Evolutionary conservation across 1,140 invertebrate species (phyloP), one percentile per base, ranked within the genome.

Genomic region (Plutomurus gul): DNA sequence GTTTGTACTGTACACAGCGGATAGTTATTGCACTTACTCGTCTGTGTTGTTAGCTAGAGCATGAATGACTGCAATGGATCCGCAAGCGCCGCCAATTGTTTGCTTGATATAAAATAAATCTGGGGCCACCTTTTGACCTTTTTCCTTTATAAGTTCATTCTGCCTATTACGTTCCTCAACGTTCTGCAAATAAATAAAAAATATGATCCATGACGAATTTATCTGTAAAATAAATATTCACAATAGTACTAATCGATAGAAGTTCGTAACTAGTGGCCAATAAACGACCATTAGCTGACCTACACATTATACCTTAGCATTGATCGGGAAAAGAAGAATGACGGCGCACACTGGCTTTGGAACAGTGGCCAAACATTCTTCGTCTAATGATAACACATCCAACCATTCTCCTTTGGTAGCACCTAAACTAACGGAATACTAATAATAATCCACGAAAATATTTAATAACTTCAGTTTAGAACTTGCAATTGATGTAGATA

Each of bases 11-110:
- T 27, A n/a, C n/a, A 47, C 4, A 6, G 43, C 18, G 18, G 18
- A 47, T 47, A 47, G 16, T 10, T 13, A 47, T 13, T 8, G 5
- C 11, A 56, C 10, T 80, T 83, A 85, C 84, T 30, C 76, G 8
- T 88, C 84, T 36, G 79, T 22, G 84, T 90, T 90, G 84, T 91
- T 91, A 20, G 88, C 89, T 47, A 92, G 79, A 39, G 90, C 87
- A 65, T 83, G 82, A 78, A 82, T 80, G 13, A 82, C 47, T 10
- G 80, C 97, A 79, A 99, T 92, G 1, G 96, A 97, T 30, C 97
- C 97, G 89, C 97, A 99, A 4, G 97, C 96, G 90, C 99, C 99
- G 40, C 92, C 91, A 60, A 98, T 92, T 74, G 92, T 92, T 87
- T 99, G 97, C 84, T 95, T 95, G 89, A 98, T 92, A 86, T 93